phyloP scores from a whole-genome alignment of 2,797 vertebrate species.

The Notolabrus celidotus region DNA sequence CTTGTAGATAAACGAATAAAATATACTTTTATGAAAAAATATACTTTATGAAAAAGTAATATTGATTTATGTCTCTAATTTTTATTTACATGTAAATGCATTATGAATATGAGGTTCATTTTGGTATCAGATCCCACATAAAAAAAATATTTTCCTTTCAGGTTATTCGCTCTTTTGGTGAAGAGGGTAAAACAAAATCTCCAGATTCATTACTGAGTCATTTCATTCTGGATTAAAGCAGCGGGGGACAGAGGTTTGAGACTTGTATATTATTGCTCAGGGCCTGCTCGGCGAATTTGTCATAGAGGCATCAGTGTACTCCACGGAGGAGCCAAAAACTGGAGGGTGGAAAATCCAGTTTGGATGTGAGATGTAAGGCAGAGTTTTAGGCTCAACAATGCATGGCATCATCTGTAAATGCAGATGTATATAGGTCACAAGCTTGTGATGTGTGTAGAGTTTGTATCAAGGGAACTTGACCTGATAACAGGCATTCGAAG shows the following conservation, averaged over 20 bases:
- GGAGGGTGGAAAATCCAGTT: constrained; percentile 55
- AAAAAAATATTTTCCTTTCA: constrained; percentile 5
- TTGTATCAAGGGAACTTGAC: neutral
- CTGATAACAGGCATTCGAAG: neutral
- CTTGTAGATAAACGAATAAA: neutral
- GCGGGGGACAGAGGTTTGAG: constrained; percentile 24
- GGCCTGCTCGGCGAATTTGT: constrained; percentile 55
- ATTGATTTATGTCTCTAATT: neutral
- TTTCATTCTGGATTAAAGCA: constrained; percentile 43
- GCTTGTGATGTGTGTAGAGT: neutral
- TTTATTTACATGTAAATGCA: neutral
- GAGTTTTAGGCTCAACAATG: constrained; percentile 41
- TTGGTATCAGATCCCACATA: neutral
- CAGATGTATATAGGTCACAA: constrained; percentile 34
- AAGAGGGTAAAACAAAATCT: neutral
- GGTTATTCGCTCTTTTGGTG: constrained; percentile 2
- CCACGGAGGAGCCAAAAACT: constrained; percentile 41
- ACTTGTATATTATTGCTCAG: constrained; percentile 41
- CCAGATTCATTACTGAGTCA: constrained; percentile 34
- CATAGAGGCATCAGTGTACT: constrained; percentile 50
- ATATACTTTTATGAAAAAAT: neutral
- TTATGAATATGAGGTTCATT: neutral
- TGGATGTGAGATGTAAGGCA: constrained; percentile 41
- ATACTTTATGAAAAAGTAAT: too few relatives aligned
- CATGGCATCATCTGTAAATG: constrained; percentile 20